Evolutionary conservation across 2,888 invertebrate genomes (phyloP).

Genomic region (Andrena marginata): DNA sequence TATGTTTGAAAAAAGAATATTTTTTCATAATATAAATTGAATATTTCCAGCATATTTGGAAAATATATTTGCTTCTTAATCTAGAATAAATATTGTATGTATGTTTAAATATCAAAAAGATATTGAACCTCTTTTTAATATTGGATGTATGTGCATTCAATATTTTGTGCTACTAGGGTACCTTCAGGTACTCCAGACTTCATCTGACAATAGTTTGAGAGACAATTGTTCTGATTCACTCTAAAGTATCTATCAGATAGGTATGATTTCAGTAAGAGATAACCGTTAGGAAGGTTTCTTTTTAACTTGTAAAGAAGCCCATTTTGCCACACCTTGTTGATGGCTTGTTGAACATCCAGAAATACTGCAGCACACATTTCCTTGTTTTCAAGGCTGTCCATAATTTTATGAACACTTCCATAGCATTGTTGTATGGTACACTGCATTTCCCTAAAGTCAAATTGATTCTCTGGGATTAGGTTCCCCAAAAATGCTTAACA

Average conservation of each 20-base stretch:
- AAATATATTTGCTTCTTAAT: no score
- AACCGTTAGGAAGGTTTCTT: no score
- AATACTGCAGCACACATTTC: neutral
- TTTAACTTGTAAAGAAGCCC: neutral
- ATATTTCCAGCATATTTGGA: no score
- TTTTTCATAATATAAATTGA: no score
- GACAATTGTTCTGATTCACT: neutral
- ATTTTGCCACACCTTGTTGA: neutral
- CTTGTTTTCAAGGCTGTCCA: neutral
- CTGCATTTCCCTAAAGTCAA: neutral
- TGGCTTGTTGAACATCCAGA: neutral
- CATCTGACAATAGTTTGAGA: neutral
- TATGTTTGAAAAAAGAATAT: no score
- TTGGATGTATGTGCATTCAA: no score
- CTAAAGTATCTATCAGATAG: neutral
- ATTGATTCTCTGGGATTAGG: neutral
- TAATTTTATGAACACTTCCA: neutral
- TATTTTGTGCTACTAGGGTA: no score
- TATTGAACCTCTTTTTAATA: no score
- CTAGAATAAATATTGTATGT: no score
- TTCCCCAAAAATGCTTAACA: neutral
- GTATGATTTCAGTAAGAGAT: slow-evolving; percentile 1
- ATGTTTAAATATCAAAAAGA: no score
- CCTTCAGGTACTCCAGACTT: neutral
- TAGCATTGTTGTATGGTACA: neutral